These are phyloP conservation scores for Heliconius ismenius DNA, from an alignment of 2,888 invertebrate genomes.

Conservation along the genomic window DNA sequence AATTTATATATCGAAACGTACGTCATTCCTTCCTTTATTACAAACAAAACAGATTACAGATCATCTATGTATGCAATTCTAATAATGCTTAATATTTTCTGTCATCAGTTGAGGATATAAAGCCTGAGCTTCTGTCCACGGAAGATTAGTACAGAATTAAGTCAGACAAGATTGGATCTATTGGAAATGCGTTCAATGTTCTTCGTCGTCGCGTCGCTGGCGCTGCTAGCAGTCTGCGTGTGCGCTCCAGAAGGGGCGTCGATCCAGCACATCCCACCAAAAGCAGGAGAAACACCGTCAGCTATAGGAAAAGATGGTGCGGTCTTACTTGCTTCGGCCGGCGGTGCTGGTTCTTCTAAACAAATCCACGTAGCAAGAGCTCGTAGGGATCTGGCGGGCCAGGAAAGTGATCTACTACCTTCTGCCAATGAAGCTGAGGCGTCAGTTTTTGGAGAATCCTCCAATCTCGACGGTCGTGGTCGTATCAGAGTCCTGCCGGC, in stretches of 20 bases:
- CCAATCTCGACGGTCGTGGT: slow-evolving; percentile 62
- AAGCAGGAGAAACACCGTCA: slow-evolving; percentile 72
- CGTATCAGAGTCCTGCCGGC: slow-evolving; percentile 74
- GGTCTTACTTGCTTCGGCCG: slow-evolving; percentile 74
- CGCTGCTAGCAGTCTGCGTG: slow-evolving; percentile 69
- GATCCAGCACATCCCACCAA: slow-evolving; percentile 74
- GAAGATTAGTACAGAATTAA: slow-evolving; percentile 42
- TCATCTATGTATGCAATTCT: slow-evolving; percentile 61
- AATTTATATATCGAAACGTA: slow-evolving; percentile 57
- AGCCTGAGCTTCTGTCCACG: slow-evolving; percentile 37
- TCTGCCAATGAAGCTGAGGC: slow-evolving; percentile 61
- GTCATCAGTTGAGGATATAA: slow-evolving; percentile 66
- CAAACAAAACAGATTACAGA: slow-evolving; percentile 60
- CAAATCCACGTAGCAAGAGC: slow-evolving; percentile 47
- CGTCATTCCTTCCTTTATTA: slow-evolving; percentile 58
- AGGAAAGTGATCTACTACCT: slow-evolving; percentile 71
- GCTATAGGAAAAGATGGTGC: slow-evolving; percentile 70
- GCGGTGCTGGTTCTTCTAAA: slow-evolving; percentile 66
- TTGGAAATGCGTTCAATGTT: slow-evolving; percentile 73
- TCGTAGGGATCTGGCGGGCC: slow-evolving; percentile 64
- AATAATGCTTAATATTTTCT: slow-evolving; percentile 65
- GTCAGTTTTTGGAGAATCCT: slow-evolving; percentile 66
- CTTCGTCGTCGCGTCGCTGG: slow-evolving; percentile 72
- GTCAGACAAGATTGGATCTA: slow-evolving; percentile 69
- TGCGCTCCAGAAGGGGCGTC: slow-evolving; percentile 69